Evolutionary conservation across 2,113 vertebrate species (phyloP).

Genomic region (Candoia aspera): DNA sequence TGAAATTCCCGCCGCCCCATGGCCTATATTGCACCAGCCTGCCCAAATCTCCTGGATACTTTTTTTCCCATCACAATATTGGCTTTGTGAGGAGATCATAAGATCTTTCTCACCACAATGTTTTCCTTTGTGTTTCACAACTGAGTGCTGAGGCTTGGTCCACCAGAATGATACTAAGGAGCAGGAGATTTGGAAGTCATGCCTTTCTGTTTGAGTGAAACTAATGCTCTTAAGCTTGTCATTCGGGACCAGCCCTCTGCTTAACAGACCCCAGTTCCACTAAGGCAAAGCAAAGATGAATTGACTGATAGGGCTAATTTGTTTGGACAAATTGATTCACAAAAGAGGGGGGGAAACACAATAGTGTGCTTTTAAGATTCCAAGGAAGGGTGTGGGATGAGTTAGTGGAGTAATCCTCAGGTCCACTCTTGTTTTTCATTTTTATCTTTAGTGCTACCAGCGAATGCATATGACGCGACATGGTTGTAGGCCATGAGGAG

Average conservation of each 20-base stretch:
- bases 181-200: slow-evolving; percentile 9
- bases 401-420: not conserved
- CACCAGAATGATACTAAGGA: slow-evolving; percentile 49
- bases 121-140: slow-evolving; percentile 49
- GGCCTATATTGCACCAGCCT: too few species aligned
- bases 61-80: too few species aligned
- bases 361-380: not conserved
- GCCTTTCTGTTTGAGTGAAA: not conserved
- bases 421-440: not conserved
- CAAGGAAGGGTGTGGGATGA: not conserved
- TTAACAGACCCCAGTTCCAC: not conserved
- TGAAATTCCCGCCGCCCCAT: too few species aligned
- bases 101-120: not conserved
- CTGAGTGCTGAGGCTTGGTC: slow-evolving; percentile 57
- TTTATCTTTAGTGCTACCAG: not conserved
- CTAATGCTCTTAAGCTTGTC: not conserved
- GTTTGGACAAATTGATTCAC: not conserved
- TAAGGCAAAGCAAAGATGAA: not conserved
- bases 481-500: not conserved
- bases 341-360: not conserved
- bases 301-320: not conserved
- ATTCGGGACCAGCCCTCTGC: not conserved
- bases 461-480: not conserved
- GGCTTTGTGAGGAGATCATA: not conserved
- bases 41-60: too few species aligned